phyloP scores from a whole-genome alignment of 2,888 invertebrate genomes.

The Cylindroiulus punctatus region DNA sequence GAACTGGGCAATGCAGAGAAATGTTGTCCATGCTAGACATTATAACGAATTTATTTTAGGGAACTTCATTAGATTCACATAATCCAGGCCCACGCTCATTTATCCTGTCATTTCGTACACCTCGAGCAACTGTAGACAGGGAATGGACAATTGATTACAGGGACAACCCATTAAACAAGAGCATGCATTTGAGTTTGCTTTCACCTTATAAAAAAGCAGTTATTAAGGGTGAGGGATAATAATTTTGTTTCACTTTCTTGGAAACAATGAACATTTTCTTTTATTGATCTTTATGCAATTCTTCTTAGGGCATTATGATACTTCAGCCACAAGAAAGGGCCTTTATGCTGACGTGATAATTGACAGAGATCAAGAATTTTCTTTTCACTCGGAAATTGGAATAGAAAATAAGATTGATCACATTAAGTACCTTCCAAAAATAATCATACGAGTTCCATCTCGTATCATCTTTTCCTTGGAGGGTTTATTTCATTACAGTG shows the following conservation, averaged over 20 bases:
- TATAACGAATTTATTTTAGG: not conserved
- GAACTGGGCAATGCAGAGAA: not conserved
- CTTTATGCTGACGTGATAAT: conserved; percentile 60
- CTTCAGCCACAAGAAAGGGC: conserved; percentile 57
- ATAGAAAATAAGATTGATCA: conserved; percentile 53
- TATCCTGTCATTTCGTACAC: conserved; percentile 81
- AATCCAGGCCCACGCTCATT: conserved; percentile 13
- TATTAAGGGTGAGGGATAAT: conserved; percentile 61
- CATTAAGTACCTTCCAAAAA: conserved; percentile 59
- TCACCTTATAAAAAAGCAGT: conserved; percentile 65
- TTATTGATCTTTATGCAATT: not conserved
- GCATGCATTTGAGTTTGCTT: conserved; percentile 60
- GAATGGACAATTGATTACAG: conserved; percentile 67
- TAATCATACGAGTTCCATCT: conserved; percentile 61
- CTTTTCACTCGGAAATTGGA: conserved; percentile 59
- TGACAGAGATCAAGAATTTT: conserved; percentile 61
- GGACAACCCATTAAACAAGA: conserved; percentile 62
- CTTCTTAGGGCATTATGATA: conserved; percentile 51
- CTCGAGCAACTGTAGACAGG: conserved; percentile 78
- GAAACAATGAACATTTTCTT: not conserved
- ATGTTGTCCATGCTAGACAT: not conserved
- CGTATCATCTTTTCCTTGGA: conserved; percentile 61
- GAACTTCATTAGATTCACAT: not conserved
- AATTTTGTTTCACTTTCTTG: not conserved
- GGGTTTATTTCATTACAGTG: conserved; percentile 61